Percentiles rank a stretch among this genome's conserved stretches.
phyloP scores from a whole-genome alignment of 2,113 vertebrate species.

The Empidonax alnorum region DNA sequence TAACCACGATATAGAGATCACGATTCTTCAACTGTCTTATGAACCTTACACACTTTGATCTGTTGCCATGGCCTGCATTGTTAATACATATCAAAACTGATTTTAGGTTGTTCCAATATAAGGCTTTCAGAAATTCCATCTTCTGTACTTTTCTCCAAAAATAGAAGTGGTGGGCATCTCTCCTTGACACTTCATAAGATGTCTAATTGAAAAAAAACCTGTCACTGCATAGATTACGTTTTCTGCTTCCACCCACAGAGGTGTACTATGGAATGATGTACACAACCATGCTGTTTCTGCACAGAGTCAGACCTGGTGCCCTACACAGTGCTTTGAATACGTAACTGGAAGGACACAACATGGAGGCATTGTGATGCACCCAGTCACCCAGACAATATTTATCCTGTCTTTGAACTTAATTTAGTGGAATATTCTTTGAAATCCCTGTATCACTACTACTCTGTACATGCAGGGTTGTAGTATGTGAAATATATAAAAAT shows the following conservation, averaged over 20 bases:
- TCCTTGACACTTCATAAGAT: background rate
- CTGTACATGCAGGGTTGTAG: fast-evolving
- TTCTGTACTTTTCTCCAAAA: background rate
- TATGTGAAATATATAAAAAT: background rate
- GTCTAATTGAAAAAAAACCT: background rate
- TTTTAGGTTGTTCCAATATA: background rate
- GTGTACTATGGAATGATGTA: background rate
- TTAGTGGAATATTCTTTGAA: background rate
- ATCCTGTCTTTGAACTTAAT: background rate
- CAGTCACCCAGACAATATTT: background rate
- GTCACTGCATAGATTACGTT: background rate
- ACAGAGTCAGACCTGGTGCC: background rate
- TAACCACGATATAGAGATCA: background rate
- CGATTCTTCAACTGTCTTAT: background rate
- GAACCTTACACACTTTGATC: background rate
- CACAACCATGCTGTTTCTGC: background rate
- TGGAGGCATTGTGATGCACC: background rate
- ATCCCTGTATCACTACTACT: background rate
- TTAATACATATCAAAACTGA: background rate
- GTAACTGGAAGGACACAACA: background rate
- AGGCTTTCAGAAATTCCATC: background rate
- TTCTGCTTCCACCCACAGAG: background rate
- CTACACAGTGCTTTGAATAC: background rate
- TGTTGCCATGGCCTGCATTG: background rate
- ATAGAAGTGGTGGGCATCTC: background rate